Percentiles rank a stretch among this genome's conserved stretches.
Conservation (phyloP, 2,113 vertebrate genomes). For the Syrrhaptes paradoxus region DNA sequence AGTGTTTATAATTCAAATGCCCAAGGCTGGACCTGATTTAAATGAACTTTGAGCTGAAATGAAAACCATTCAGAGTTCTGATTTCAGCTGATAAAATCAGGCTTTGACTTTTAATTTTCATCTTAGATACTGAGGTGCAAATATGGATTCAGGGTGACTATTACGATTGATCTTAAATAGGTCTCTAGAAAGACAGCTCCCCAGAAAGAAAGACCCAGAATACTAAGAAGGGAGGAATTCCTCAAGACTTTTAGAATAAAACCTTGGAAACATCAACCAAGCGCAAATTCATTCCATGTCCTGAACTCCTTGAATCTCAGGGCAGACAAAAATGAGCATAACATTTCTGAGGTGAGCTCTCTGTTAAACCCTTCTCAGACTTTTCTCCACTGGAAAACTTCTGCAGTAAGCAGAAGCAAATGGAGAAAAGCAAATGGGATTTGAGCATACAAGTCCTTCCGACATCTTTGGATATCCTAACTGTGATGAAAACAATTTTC, state of each 20-base stretch:
- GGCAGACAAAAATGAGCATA: neutral
- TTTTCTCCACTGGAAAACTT: neutral
- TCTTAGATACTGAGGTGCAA: neutral
- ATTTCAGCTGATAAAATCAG: conserved; percentile 8
- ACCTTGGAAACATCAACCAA: neutral
- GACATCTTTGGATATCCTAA: neutral
- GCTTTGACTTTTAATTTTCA: neutral
- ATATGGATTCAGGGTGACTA: neutral
- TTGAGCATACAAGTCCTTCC: neutral
- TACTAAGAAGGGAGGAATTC: neutral
- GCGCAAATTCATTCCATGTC: neutral
- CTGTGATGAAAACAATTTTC: conserved; percentile 1
- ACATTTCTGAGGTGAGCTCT: conserved; percentile 16
- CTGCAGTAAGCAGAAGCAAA: conserved; percentile 21
- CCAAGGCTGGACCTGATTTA: neutral
- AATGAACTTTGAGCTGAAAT: neutral
- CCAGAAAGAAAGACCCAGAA: neutral
- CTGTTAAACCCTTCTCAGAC: conserved; percentile 30
- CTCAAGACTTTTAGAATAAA: neutral
- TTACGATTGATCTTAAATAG: neutral
- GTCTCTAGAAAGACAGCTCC: neutral
- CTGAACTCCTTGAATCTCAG: neutral
- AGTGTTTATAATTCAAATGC: neutral
- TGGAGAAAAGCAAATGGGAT: neutral
- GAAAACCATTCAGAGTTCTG: neutral